phyloP scores from a whole-genome alignment of 2,797 vertebrate genomes.

The Falco rusticolus region DNA sequence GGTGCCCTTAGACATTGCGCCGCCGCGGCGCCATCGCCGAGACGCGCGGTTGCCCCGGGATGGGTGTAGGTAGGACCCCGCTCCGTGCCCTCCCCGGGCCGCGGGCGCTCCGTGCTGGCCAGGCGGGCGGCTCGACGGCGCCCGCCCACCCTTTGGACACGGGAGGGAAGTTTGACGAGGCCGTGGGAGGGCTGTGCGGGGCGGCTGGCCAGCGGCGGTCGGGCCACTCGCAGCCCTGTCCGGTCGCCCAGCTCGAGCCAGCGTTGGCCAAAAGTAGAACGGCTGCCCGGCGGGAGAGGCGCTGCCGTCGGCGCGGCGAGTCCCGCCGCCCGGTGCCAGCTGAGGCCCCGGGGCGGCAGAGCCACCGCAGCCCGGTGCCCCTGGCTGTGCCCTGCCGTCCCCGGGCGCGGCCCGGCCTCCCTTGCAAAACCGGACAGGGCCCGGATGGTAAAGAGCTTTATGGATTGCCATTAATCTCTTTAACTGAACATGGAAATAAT shows the following conservation, averaged over 20 bases:
- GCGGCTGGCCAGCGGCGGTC: no score
- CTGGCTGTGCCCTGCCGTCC: rapidly evolving
- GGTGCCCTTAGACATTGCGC: not conserved
- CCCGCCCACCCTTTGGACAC: no score
- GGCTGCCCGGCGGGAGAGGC: no score
- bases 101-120: no score
- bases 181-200: no score
- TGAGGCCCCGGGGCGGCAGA: not conserved
- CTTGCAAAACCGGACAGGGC: not conserved
- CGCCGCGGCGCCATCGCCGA: rapidly evolving
- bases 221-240: no score
- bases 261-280: no score
- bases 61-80: no score
- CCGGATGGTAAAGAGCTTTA: not conserved
- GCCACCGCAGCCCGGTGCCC: rapidly evolving
- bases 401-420: not conserved
- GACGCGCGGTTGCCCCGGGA: rapidly evolving
- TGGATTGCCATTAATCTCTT: not conserved
- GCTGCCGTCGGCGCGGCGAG: rapidly evolving
- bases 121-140: not conserved
- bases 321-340: not conserved
- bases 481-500: not conserved
- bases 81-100: no score
- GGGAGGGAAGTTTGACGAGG: no score
- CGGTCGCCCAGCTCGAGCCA: no score